These are phyloP conservation scores for Champsocephalus gunnari DNA, from an alignment of 2,797 vertebrate genomes.

Conservation along the genomic window DNA sequence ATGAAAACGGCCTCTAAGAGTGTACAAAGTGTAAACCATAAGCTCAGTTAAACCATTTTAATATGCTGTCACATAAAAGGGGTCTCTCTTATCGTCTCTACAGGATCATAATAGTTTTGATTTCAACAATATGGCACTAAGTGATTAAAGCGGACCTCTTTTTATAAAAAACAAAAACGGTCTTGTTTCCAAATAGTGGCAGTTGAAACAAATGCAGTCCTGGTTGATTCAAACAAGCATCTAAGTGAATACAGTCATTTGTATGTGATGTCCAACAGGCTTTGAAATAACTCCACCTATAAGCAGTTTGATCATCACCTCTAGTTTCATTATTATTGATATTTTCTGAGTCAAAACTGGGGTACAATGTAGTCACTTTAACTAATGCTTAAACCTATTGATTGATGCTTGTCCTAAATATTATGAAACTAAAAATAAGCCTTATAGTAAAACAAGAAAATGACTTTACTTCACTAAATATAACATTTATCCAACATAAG, in stretches of 20 bases:
- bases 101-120: conserved; percentile 45
- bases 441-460: conserved; percentile 79
- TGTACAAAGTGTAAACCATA: conserved; percentile 74
- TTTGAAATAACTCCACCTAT: conserved; percentile 49
- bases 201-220: conserved; percentile 67
- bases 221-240: conserved; percentile 65
- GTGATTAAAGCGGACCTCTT: conserved; percentile 69
- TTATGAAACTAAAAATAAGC: conserved; percentile 76
- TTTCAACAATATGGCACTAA: conserved; percentile 70
- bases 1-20: conserved; percentile 63
- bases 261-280: conserved; percentile 51
- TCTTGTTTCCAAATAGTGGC: conserved; percentile 60
- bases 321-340: conserved; percentile 50
- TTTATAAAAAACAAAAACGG: conserved; percentile 55
- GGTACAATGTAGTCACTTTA: conserved; percentile 55
- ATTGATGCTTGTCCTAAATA: conserved; percentile 73
- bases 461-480: conserved; percentile 81
- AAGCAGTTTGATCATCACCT: conserved; percentile 57
- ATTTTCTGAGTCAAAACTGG: conserved; percentile 58
- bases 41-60: conserved; percentile 53
- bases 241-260: conserved; percentile 58
- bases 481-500: conserved; percentile 80
- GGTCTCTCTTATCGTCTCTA: conserved; percentile 46
- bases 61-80: conserved; percentile 54
- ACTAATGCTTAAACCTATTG: conserved; percentile 64